Evolutionary conservation across 2,113 vertebrate species (phyloP).

Genomic region (Sigmodon hispidus): DNA sequence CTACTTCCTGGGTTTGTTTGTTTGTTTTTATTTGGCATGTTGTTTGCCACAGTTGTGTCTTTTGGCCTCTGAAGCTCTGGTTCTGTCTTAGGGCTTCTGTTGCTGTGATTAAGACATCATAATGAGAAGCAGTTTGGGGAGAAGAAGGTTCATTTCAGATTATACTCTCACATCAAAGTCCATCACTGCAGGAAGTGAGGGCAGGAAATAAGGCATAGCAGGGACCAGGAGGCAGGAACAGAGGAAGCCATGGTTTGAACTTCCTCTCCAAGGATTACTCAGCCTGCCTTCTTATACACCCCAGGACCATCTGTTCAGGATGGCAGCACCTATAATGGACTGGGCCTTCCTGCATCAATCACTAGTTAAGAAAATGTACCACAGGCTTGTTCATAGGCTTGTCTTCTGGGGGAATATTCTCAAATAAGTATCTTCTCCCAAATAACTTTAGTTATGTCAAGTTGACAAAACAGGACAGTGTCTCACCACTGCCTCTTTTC

Average conservation of each 20-base stretch:
- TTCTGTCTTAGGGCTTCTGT: background rate
- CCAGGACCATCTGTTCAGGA: background rate
- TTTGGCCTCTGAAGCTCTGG: background rate
- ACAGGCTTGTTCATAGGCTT: background rate
- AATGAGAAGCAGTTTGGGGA: background rate
- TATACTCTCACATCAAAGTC: background rate
- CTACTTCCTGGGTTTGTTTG: background rate
- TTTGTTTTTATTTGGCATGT: background rate
- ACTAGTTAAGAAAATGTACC: background rate
- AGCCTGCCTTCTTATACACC: background rate
- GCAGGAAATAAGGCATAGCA: background rate
- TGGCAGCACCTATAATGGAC: background rate
- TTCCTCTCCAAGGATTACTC: background rate
- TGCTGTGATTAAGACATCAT: background rate
- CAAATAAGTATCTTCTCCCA: background rate
- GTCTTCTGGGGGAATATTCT: background rate
- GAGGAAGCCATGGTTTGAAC: background rate
- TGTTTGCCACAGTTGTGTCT: background rate
- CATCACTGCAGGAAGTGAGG: background rate
- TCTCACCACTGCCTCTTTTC: background rate
- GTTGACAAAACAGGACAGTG: background rate
- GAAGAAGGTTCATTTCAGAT: background rate
- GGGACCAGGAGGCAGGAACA: background rate
- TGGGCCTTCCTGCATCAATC: background rate
- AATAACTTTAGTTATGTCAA: background rate